Evolutionary conservation across 2,797 vertebrate genomes (phyloP).

Genomic region (Perodicticus potto): DNA sequence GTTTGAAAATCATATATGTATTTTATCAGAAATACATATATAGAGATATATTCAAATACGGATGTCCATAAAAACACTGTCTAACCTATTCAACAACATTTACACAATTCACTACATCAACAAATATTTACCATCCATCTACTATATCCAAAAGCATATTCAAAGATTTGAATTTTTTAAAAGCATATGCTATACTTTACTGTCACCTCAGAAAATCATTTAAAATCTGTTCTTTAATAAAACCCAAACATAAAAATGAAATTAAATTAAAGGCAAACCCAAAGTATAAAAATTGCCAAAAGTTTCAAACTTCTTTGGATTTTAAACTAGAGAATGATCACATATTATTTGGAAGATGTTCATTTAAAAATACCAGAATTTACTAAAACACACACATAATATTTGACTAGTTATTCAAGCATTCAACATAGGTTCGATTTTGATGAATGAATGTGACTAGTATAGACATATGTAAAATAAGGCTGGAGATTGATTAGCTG

Average conservation of each 20-base stretch:
- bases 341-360: background rate
- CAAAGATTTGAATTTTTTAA: background rate
- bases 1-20: background rate
- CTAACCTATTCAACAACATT: background rate
- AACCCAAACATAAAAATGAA: background rate
- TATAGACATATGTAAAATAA: background rate
- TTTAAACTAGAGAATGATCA: background rate
- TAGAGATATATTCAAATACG: background rate
- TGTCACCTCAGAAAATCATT: background rate
- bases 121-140: background rate
- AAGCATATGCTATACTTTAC: background rate
- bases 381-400: background rate
- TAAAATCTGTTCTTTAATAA: background rate
- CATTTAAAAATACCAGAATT: background rate
- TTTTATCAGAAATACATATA: background rate
- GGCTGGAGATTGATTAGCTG: background rate
- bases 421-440: background rate
- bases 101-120: background rate
- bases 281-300: background rate
- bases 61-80: background rate
- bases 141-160: background rate
- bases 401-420: background rate
- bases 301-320: background rate
- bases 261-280: background rate
- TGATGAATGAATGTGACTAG: background rate